Evolutionary conservation across 2,888 invertebrate genomes (phyloP).

Genomic region (Dromius quadrimaculatus): DNA sequence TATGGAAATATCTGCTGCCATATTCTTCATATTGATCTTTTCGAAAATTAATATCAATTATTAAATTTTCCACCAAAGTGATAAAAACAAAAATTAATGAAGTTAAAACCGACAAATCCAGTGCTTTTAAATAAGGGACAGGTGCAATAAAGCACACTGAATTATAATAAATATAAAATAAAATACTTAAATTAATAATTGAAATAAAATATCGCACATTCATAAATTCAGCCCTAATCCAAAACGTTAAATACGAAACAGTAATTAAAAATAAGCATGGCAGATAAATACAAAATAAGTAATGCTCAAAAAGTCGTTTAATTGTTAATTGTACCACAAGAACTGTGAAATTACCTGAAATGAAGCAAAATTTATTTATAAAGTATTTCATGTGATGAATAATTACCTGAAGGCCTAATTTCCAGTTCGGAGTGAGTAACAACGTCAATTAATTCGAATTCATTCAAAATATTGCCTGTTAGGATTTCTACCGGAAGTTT

Average conservation of each 20-base stretch:
- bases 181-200: conserved; percentile 35
- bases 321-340: conserved; percentile 56
- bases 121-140: conserved; percentile 56
- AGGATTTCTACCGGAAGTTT: conserved; percentile 54
- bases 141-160: conserved; percentile 52
- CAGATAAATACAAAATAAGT: conserved; percentile 56
- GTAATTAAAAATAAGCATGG: conserved; percentile 56
- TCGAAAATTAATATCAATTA: conserved; percentile 44
- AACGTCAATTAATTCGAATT: conserved; percentile 58
- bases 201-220: conserved; percentile 50
- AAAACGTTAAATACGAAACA: conserved; percentile 57
- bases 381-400: too few relatives aligned
- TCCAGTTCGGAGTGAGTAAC: conserved; percentile 56
- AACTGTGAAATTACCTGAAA: conserved; percentile 59
- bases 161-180: conserved; percentile 51
- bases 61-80: conserved; percentile 56
- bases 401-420: conserved; percentile 58
- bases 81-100: conserved; percentile 55
- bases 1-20: conserved; percentile 36
- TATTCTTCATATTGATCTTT: conserved; percentile 29
- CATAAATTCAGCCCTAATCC: conserved; percentile 55
- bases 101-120: conserved; percentile 57
- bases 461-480: conserved; percentile 53
- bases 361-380: too few relatives aligned
- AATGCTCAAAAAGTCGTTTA: conserved; percentile 55